phyloP scores from a whole-genome alignment of 1,140 invertebrate genomes.

The roundworm (Caenorhabditis elegans) region WBcel235 BX284603.4:9825001-9825500 shows the following conservation, averaged over 20 bases:
- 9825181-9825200: constrained; percentile 23
- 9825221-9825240: constrained; percentile 16
- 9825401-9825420: constrained; percentile 11
- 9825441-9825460: background rate
- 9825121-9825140: background rate
- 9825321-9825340: background rate
- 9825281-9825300: constrained; percentile 1
- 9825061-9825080: background rate
- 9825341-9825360: background rate
- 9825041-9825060: background rate
- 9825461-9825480: no score
- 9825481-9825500: no score
- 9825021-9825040: background rate
- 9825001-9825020: background rate
- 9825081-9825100: background rate
- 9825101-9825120: background rate
- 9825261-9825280: constrained; percentile 3
- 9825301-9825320: background rate
- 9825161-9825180: background rate
- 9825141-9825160: background rate
- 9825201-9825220: constrained; percentile 13
- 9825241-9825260: background rate
- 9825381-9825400: background rate
- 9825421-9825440: background rate
- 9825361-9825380: background rate